Percentiles rank a stretch among this genome's conserved stretches.
Conservation (phyloP, 2,113 vertebrate species). For the Campylorhamphus procurvoides region DNA sequence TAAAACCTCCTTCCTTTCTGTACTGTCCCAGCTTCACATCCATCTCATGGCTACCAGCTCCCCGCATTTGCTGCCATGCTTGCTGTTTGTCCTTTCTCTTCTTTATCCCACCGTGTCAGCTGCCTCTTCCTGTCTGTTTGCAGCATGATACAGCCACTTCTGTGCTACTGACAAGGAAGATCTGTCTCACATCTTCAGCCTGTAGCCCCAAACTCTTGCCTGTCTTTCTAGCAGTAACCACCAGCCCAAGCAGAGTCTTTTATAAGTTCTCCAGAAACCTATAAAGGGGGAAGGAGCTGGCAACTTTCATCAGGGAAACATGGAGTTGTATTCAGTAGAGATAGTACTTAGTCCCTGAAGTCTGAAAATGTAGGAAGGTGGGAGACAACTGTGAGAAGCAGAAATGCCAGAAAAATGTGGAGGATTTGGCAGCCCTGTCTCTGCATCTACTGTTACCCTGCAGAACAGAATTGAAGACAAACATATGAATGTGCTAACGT, state of each 20-base stretch:
- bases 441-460: slow-evolving; percentile 44
- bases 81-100: background rate
- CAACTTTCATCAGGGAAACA: background rate
- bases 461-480: slow-evolving; percentile 43
- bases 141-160: background rate
- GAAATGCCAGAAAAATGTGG: slow-evolving; percentile 62
- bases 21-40: background rate
- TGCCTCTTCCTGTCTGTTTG: background rate
- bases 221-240: background rate
- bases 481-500: background rate
- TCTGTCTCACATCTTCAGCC: background rate
- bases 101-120: background rate
- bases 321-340: slow-evolving; percentile 26
- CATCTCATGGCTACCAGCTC: background rate
- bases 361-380: slow-evolving; percentile 70
- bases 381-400: slow-evolving; percentile 71
- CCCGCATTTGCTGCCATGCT: background rate
- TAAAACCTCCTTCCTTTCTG: background rate
- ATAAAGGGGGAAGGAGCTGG: background rate
- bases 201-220: background rate
- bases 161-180: background rate
- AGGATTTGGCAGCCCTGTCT: slow-evolving; percentile 60
- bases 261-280: background rate
- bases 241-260: background rate
- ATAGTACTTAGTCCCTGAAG: slow-evolving; percentile 42